phyloP scores from a whole-genome alignment of 1,140 invertebrate genomes.

The Anoplophora glabripennis region DNA sequence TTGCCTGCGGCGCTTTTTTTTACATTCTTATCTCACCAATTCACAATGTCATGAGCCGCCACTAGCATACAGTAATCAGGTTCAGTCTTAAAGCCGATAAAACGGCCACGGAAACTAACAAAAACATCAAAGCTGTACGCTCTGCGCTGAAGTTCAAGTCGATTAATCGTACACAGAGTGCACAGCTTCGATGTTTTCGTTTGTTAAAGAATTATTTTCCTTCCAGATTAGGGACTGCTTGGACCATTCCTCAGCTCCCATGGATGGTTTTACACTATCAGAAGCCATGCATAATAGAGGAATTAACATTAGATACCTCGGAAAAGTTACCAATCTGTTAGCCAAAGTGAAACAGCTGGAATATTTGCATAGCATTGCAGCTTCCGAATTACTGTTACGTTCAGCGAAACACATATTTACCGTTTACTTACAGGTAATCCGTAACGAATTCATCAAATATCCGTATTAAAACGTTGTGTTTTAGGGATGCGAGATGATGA shows the following conservation, averaged over 20 bases:
- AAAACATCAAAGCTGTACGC: too few species aligned
- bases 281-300: slow-evolving; percentile 91
- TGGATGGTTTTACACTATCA: slow-evolving; percentile 92
- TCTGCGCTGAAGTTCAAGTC: too few species aligned
- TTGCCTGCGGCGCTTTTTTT: too few species aligned
- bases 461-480: slow-evolving; percentile 25
- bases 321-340: slow-evolving; percentile 79
- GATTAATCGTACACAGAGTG: too few species aligned
- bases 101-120: too few species aligned
- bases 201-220: slow-evolving; percentile 12
- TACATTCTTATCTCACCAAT: too few species aligned
- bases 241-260: slow-evolving; percentile 87
- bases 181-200: too few species aligned
- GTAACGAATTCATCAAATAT: slow-evolving; percentile 10
- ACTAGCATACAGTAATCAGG: too few species aligned
- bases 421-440: slow-evolving; percentile 78
- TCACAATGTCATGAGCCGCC: too few species aligned
- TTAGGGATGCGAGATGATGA: slow-evolving; percentile 81
- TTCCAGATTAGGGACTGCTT: slow-evolving; percentile 83
- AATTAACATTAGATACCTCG: slow-evolving; percentile 96
- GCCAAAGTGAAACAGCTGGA: slow-evolving; percentile 75
- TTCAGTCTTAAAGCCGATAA: too few species aligned
- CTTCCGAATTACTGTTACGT: slow-evolving; percentile 82
- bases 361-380: slow-evolving; percentile 84
- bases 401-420: slow-evolving; percentile 93